Evolutionary conservation across 2,113 vertebrate genomes (phyloP).

Genomic region (Psettodes erumei): DNA sequence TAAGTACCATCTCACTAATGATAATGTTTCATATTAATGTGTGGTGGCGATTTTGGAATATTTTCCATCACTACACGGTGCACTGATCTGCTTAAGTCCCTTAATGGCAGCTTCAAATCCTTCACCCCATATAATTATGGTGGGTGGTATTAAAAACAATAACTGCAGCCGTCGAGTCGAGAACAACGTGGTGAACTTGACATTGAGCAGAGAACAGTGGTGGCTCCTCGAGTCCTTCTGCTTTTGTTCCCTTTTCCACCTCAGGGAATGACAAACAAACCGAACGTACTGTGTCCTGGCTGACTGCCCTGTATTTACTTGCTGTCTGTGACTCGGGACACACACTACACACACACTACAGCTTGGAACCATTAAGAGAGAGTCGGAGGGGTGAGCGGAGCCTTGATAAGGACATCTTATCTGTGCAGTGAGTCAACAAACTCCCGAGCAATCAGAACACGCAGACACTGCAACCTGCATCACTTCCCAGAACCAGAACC

Average conservation of each 20-base stretch:
- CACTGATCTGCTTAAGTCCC: conserved; percentile 4
- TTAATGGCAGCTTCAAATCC: conserved; percentile 32
- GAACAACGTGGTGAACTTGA: conserved; percentile 25
- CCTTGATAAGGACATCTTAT: conserved; percentile 67
- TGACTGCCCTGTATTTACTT: conserved; percentile 53
- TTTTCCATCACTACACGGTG: conserved; percentile 16
- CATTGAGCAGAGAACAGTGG: conserved; percentile 17
- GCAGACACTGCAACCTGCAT: conserved; percentile 44
- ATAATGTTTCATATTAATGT: conserved; percentile 28
- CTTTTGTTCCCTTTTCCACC: conserved; percentile 56
- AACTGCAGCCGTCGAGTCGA: conserved; percentile 25
- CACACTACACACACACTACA: conserved; percentile 44
- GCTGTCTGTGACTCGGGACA: conserved; percentile 48
- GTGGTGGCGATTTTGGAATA: conserved; percentile 4
- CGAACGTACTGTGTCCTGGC: conserved; percentile 22
- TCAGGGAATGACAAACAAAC: conserved; percentile 68
- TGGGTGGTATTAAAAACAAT: conserved; percentile 40
- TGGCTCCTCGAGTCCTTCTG: conserved; percentile 39
- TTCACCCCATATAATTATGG: conserved; percentile 38
- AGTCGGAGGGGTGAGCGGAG: conserved; percentile 26
- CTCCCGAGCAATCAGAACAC: conserved; percentile 45
- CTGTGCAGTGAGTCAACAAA: conserved; percentile 63
- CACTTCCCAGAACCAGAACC: conserved; percentile 65
- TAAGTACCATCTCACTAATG: conserved; percentile 22
- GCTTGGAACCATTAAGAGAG: conserved; percentile 64